Percentiles rank a stretch among this genome's conserved stretches.
phyloP scores from a whole-genome alignment of 2,888 invertebrate species.

The Bombyx huttoni region DNA sequence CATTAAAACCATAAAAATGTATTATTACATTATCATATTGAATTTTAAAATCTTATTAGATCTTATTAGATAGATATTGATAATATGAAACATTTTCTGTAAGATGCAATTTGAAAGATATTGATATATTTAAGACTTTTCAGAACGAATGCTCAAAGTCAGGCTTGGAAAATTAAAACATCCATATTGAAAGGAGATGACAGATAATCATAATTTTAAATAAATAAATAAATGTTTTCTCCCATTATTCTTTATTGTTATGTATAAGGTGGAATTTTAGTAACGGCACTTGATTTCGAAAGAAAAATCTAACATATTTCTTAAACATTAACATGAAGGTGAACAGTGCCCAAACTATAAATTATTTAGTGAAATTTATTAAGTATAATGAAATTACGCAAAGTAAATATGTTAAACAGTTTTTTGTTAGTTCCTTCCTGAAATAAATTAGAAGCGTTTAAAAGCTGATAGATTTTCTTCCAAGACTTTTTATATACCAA shows the following conservation, averaged over 20 bases:
- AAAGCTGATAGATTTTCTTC: conserved; percentile 21
- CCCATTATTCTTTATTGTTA: background rate
- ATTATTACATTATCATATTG: no score
- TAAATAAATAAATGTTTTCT: no score
- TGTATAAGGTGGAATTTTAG: background rate
- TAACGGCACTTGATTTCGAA: background rate
- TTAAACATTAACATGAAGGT: background rate
- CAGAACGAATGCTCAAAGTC: no score
- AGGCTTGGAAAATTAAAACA: no score
- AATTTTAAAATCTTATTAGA: no score
- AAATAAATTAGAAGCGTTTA: conserved; percentile 16
- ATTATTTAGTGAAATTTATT: background rate
- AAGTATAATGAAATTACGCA: background rate
- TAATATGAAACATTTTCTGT: no score
- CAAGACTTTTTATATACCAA: background rate
- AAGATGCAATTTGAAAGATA: no score
- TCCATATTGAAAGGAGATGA: no score
- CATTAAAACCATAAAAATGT: no score
- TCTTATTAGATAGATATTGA: no score
- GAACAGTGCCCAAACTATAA: background rate
- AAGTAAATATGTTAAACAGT: background rate
- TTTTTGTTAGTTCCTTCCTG: background rate
- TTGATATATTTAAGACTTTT: no score
- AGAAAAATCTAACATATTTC: background rate
- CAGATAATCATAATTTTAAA: no score